A percentile compares a stretch with the other conserved stretches of the same genome.
Evolutionary conservation across 2,888 invertebrate genomes (phyloP).

Genomic region (Eurytoma californica): DNA sequence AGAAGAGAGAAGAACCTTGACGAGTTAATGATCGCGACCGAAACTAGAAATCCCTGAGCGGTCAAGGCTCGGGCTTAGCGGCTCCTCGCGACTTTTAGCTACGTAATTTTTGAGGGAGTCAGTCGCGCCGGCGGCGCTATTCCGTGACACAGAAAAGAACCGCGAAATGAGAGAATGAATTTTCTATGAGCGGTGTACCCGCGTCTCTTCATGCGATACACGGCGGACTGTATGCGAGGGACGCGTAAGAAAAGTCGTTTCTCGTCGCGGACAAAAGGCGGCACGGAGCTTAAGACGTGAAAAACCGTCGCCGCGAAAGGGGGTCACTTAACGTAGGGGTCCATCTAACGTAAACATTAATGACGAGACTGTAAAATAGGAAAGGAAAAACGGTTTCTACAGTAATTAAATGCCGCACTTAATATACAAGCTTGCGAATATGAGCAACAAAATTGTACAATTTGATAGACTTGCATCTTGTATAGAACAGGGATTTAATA

Average conservation of each 20-base stretch:
- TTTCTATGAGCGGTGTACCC: conserved; percentile 61
- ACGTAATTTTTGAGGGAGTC: neutral
- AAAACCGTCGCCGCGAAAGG: neutral
- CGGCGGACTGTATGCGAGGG: neutral
- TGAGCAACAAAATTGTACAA: too few relatives aligned
- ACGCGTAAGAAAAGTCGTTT: neutral
- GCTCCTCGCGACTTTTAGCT: neutral
- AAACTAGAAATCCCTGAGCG: conserved; percentile 40
- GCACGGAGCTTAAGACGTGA: neutral
- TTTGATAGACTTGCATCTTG: too few relatives aligned
- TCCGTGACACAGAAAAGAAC: conserved; percentile 52
- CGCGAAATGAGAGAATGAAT: conserved; percentile 67
- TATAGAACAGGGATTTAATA: too few relatives aligned
- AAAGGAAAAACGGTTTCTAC: too few relatives aligned
- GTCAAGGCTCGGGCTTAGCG: conserved; percentile 28
- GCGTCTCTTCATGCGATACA: neutral
- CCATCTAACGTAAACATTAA: conserved; percentile 37
- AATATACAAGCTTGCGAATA: too few relatives aligned
- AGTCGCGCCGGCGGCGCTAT: conserved; percentile 26
- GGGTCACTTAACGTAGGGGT: conserved; percentile 16
- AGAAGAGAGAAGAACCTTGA: conserved; percentile 33
- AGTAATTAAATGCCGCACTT: too few relatives aligned
- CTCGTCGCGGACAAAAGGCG: neutral
- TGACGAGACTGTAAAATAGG: neutral
- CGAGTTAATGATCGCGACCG: conserved; percentile 38